Conservation (phyloP, 2,888 invertebrate genomes). For the Protodeltote pygarga region DNA sequence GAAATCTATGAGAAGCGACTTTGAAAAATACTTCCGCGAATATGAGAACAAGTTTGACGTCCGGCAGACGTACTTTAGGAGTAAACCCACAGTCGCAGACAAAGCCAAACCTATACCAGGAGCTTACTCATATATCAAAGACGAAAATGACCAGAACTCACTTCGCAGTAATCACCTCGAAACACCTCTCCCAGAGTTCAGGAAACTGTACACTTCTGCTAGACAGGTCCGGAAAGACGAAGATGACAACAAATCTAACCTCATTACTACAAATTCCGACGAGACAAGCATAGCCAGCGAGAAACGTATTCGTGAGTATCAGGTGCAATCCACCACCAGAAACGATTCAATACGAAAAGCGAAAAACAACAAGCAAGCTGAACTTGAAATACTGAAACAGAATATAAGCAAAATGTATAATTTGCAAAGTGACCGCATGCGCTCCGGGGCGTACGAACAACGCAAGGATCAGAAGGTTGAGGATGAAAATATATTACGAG, state of each 20-base stretch:
- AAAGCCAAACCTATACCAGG: slow-evolving; percentile 57
- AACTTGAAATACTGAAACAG: slow-evolving; percentile 62
- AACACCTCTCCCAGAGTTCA: slow-evolving; percentile 72
- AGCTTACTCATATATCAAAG: slow-evolving; percentile 31
- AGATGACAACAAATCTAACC: neutral
- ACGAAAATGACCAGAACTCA: slow-evolving; percentile 11
- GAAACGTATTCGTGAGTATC: slow-evolving; percentile 1
- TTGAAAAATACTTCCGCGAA: slow-evolving; percentile 66
- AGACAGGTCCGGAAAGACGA: neutral
- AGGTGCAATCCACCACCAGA: slow-evolving; percentile 1
- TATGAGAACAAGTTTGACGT: slow-evolving; percentile 59
- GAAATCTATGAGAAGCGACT: slow-evolving; percentile 51
- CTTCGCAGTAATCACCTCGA: slow-evolving; percentile 62
- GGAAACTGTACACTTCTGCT: slow-evolving; percentile 67
- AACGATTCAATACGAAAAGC: slow-evolving; percentile 32
- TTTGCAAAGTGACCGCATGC: slow-evolving; percentile 31
- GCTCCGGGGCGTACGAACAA: slow-evolving; percentile 10
- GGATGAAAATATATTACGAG: slow-evolving; percentile 54
- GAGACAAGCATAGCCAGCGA: slow-evolving; percentile 2
- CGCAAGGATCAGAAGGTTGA: slow-evolving; percentile 5
- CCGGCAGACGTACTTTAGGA: slow-evolving; percentile 53
- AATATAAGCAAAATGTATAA: slow-evolving; percentile 64
- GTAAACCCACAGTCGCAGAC: slow-evolving; percentile 48
- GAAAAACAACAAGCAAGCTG: slow-evolving; percentile 47
- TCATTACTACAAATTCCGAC: neutral